Conservation (phyloP, 2,797 vertebrate species). For the Phaenicophaeus curvirostris region DNA sequence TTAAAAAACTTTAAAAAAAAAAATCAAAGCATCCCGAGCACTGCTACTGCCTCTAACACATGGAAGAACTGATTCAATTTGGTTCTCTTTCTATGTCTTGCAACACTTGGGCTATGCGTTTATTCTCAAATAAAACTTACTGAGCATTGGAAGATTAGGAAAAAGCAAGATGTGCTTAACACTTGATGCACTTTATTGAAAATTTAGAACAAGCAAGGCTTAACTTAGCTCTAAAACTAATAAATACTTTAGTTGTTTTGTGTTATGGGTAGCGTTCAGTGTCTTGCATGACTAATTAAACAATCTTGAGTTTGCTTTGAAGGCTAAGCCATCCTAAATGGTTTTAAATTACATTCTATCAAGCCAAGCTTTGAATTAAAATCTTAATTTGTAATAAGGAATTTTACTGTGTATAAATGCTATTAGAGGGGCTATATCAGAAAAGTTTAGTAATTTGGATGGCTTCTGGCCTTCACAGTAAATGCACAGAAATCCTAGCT, state of each 20-base stretch:
- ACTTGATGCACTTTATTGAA: constrained; percentile 66
- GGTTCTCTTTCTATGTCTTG: background rate
- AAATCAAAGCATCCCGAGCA: background rate
- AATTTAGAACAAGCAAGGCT: constrained; percentile 59
- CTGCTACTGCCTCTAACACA: background rate
- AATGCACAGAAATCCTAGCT: background rate
- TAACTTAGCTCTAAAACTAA: constrained; percentile 71
- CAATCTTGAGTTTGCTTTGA: constrained; percentile 74
- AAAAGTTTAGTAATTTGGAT: constrained; percentile 35
- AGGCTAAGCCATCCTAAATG: constrained; percentile 73
- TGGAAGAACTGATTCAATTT: constrained; percentile 8
- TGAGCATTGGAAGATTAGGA: constrained; percentile 58
- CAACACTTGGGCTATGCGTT: constrained; percentile 8
- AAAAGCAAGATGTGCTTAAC: constrained; percentile 64
- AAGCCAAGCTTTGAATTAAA: constrained; percentile 74
- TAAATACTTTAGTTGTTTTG: constrained; percentile 68
- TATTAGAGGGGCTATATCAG: constrained; percentile 8
- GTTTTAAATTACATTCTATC: constrained; percentile 76
- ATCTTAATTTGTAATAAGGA: constrained; percentile 69
- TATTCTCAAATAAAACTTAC: constrained; percentile 63
- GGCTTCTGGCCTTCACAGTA: background rate
- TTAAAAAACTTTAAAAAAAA: background rate
- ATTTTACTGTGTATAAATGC: constrained; percentile 59
- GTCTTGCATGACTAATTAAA: constrained; percentile 76
- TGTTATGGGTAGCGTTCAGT: constrained; percentile 60